Evolutionary conservation across 1,140 invertebrate species (phyloP), one percentile per base, ranked within the genome.

Genomic region (Drosophila bipectinata): DNA sequence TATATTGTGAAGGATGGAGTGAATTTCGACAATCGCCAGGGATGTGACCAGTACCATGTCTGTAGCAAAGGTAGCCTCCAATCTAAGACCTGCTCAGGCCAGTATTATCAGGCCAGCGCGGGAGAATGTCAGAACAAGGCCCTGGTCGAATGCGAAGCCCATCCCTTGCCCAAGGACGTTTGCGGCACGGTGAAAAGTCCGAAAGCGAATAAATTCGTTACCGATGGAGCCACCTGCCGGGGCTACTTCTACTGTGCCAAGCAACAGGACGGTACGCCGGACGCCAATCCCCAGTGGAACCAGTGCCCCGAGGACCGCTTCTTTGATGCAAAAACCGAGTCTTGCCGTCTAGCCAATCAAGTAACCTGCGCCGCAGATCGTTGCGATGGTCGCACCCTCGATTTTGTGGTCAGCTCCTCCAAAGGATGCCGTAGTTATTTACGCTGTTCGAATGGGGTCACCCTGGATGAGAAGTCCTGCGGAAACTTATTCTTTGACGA

Each of bases 171-270:
- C 12, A 12, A n/a, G 0, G 45, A 87, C 34, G 82, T 77, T 2
- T 91, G 90, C 21, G 89, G 89, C 39, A 91, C 61, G 0, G 60
- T 0, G 5, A 81, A 68, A 34, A 69, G 15, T 0, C 79, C 89
- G 3, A 21, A 28, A 3, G 57, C 10, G 3, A 78, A 90, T 28
- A 45, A 26, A 18, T 72, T 66, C 9, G 84, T 90, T 1, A 0
- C 52, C 0, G 89, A 91, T 53, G 71, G 30, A 0, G 89, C 88
- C 30, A 85, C 89, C 39, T 91, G 89, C 21, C 80, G 77, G 1
- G 89, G 89, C 0, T 89, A 77, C 26, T 90, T 91, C 62, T 85
- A 48, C 32, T 91, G 89, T 18, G 62, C 52, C 44, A 45, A 57
- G 2, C 56, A 58, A 10, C 47, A 21, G 2, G 68, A 62, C 6